Base-by-base conservation (phyloP, 2,888 invertebrate genomes). In the Hypomecis atomaria region DNA sequence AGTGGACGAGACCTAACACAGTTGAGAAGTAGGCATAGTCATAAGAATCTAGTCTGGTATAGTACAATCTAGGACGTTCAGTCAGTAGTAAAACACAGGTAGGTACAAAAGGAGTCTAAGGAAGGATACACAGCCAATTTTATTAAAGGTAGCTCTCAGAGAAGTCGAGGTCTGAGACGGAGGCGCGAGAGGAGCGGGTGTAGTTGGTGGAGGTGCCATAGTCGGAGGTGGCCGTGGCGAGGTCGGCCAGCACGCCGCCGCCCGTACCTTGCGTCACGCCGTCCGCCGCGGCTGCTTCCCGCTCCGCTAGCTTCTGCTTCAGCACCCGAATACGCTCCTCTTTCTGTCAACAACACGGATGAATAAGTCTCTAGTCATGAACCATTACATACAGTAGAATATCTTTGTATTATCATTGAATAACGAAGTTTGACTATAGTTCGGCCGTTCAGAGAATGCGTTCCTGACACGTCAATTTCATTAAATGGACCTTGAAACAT, bases 91-190 rank as follows among this genome's bases (percentile, higher is more conserved):
- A 38, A 53, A 64, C 34, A 44, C 33, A 50, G 54, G 43, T 48
- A 52, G 10, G 43, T 53, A 55, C 37, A 47, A 62, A 52, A 56
- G 56, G 56, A 44, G 11, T 61, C 42, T 55, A 53, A 37, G 53
- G 49, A 52, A 63, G 57, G 60, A 43, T 54, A 57, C 61, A 61
- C 60, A 65, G 65, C 57, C 57, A 45, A 57, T 61, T 59, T 56
- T 40, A 64, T 86, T 88, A 97, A 81, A 97, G 94, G 89, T 97
- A 97, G 84, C 97, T 97, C 87, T 97, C 97, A 71, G 97, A 97
- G 88, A 97, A 97, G 87, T 97, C 97, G 82, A 96, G 95, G 89
- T 97, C 97, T 68, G 97, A 97, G 86, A 96, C 96, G 85, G 96
- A 97, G 83, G 96, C 96, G 78, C 96, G 94, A 70, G 96, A 96